Evolutionary conservation across 2,888 invertebrate genomes (phyloP).

Genomic region (Caenorhabditis macrosperma): DNA sequence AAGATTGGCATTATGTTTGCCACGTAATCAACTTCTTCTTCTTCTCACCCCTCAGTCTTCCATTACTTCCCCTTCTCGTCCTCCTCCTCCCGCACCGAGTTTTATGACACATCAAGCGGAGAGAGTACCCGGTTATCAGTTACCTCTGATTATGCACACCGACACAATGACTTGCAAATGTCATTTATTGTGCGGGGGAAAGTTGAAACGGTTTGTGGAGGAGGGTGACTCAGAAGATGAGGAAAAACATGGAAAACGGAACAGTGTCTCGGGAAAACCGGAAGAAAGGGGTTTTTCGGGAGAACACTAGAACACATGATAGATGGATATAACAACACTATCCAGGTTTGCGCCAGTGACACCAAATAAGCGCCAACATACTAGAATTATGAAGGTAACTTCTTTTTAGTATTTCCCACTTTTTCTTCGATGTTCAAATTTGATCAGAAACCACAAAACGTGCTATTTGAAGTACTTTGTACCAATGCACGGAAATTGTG

Average conservation of each 20-base stretch:
- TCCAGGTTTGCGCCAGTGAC: too few species aligned
- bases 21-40: constrained; percentile 12
- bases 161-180: constrained; percentile 1
- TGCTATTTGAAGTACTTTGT: neutral
- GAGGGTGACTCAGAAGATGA: neutral
- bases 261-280: neutral
- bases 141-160: neutral
- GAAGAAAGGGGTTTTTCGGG: neutral
- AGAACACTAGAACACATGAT: too few species aligned
- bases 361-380: too few species aligned
- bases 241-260: neutral
- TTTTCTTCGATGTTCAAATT: too few species aligned
- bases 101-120: constrained; percentile 9
- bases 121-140: constrained; percentile 14
- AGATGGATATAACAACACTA: too few species aligned
- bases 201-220: neutral
- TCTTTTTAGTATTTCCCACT: too few species aligned
- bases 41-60: neutral
- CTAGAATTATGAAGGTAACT: too few species aligned
- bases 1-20: neutral
- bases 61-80: constrained; percentile 10
- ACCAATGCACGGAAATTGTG: too few species aligned
- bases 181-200: constrained; percentile 18
- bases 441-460: neutral
- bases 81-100: constrained; percentile 5